Evolutionary conservation across 2,888 invertebrate genomes (phyloP).

Genomic region (Griposia aprilina): DNA sequence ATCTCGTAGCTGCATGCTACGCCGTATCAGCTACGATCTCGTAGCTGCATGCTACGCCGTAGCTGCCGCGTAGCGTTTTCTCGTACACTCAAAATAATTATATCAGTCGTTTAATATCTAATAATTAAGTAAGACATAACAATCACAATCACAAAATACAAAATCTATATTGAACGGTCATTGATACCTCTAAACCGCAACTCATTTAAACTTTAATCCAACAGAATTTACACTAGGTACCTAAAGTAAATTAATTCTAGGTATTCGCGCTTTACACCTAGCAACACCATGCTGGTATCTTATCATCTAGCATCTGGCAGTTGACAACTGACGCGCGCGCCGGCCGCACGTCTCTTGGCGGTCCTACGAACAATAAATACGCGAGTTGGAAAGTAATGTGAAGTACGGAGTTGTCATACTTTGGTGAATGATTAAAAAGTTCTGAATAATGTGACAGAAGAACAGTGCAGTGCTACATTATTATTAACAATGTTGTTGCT

Average conservation of each 20-base stretch:
- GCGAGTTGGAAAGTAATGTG: slow-evolving; percentile 61
- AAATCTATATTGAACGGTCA: neutral
- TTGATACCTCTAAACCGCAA: neutral
- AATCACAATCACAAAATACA: neutral
- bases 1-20: slow-evolving; percentile 16
- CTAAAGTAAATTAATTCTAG: slow-evolving; percentile 18
- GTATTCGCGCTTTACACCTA: slow-evolving; percentile 33
- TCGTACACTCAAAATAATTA: no score
- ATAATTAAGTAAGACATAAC: neutral
- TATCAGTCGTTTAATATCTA: neutral
- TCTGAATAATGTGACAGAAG: slow-evolving; percentile 65
- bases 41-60: slow-evolving; percentile 38
- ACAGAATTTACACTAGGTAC: neutral
- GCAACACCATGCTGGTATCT: slow-evolving; percentile 68
- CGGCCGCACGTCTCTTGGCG: slow-evolving; percentile 58
- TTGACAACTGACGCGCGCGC: slow-evolving; percentile 57
- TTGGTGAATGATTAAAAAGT: slow-evolving; percentile 51
- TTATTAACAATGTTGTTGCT: slow-evolving; percentile 76
- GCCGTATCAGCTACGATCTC: slow-evolving; percentile 15
- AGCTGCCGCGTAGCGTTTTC: neutral
- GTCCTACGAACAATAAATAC: slow-evolving; percentile 25
- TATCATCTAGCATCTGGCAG: slow-evolving; percentile 72
- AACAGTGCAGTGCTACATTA: slow-evolving; percentile 57
- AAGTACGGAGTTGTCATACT: slow-evolving; percentile 41
- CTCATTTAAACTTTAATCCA: neutral